These are phyloP conservation scores for Sebastes cheni DNA, from an alignment of 2,797 vertebrate species.

Conservation along the genomic window DNA sequence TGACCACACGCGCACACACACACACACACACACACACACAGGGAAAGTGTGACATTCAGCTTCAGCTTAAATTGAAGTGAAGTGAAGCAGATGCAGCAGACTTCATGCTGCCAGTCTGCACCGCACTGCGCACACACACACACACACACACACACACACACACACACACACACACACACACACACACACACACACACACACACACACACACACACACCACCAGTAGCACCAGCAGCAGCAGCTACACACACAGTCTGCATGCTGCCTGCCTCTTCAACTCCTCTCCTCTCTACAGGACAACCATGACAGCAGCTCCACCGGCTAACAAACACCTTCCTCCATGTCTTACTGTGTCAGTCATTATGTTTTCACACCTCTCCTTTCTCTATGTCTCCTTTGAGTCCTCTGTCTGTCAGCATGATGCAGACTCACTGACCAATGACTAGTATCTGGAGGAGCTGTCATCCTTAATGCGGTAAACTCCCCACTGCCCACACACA, in stretches of 20 bases:
- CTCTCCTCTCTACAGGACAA: constrained; percentile 6
- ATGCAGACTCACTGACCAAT: constrained; percentile 43
- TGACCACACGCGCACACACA: background rate
- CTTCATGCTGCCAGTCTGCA: constrained; percentile 48
- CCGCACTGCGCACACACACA: constrained; percentile 64
- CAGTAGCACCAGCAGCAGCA: background rate
- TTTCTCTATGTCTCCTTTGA: too few relatives aligned
- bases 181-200: background rate
- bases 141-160: background rate
- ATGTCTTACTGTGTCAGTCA: background rate
- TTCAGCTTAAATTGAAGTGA: background rate
- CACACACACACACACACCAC: background rate
- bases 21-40: background rate
- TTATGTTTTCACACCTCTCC: background rate
- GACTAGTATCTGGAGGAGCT: constrained; percentile 31
- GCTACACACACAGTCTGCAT: background rate
- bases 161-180: background rate
- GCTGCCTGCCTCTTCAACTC: background rate
- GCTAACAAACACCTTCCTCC: background rate
- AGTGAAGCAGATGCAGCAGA: constrained; percentile 48
- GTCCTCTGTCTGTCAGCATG: background rate
- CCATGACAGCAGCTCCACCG: background rate
- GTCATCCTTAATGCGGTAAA: constrained; percentile 72
- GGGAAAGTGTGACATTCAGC: background rate
- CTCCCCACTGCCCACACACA: constrained; percentile 37